Evolutionary conservation across 2,113 vertebrate genomes (phyloP).

Genomic region (Xiphias gladius): DNA sequence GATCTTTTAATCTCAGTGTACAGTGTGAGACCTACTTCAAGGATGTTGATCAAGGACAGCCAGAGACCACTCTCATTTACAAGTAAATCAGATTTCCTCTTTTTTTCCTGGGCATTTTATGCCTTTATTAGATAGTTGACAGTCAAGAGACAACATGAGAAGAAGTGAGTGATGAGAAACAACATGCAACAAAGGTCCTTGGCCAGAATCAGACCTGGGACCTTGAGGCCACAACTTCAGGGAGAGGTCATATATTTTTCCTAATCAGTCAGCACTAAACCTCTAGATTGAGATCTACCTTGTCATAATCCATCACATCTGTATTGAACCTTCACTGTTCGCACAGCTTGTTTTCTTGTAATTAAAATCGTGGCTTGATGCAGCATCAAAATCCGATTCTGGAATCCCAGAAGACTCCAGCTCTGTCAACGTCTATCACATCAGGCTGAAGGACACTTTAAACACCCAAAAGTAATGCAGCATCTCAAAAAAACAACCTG

Average conservation of each 20-base stretch:
- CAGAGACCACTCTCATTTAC: background rate
- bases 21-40: background rate
- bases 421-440: conserved; percentile 12
- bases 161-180: background rate
- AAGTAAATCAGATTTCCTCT: background rate
- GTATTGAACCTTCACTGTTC: background rate
- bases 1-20: background rate
- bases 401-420: background rate
- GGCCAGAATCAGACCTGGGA: background rate
- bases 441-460: conserved; percentile 4
- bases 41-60: background rate
- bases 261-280: background rate
- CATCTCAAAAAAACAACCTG: background rate
- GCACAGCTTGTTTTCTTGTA: background rate
- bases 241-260: conserved; percentile 8
- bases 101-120: background rate
- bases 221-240: background rate
- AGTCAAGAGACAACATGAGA: background rate
- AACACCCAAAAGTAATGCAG: conserved; percentile 29
- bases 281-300: background rate
- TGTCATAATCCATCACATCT: background rate
- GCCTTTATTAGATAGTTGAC: background rate
- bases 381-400: background rate
- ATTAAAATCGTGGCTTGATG: background rate
- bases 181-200: background rate